These are phyloP conservation scores for Cordilura impudica DNA, from an alignment of 2,888 invertebrate genomes.

Conservation along the genomic window DNA sequence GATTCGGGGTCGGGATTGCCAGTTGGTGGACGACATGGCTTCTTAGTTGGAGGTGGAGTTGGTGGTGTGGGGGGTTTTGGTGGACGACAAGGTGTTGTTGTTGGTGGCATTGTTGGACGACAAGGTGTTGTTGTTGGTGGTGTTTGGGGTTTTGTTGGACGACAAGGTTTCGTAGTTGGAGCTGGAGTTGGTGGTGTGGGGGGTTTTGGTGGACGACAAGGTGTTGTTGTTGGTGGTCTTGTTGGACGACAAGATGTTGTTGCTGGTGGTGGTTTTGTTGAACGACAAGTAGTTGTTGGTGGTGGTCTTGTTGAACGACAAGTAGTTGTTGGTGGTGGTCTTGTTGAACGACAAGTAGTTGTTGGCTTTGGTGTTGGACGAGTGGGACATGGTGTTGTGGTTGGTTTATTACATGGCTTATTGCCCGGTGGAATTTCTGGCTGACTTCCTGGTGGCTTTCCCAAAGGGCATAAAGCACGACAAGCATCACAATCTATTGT, in stretches of 20 bases:
- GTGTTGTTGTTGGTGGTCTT: neutral
- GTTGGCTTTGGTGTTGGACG: neutral
- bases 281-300: too few species aligned
- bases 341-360: neutral
- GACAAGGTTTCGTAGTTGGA: neutral
- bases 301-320: neutral
- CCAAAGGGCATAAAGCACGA: neutral
- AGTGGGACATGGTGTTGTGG: neutral
- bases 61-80: neutral
- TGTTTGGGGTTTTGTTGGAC: neutral
- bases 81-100: neutral
- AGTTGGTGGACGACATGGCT: neutral
- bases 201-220: neutral
- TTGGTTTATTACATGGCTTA: neutral
- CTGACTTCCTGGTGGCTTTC: neutral
- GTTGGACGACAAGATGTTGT: neutral
- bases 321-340: neutral
- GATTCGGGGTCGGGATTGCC: constrained; percentile 55
- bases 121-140: neutral
- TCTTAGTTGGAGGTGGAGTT: neutral
- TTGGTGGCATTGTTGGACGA: neutral
- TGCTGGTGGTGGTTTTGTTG: neutral
- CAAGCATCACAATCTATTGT: constrained; percentile 25
- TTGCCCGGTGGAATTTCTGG: too few species aligned
- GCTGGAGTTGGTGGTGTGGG: neutral